Base-by-base conservation (phyloP, 2,113 vertebrate species). In the Aldabrachelys gigantea region DNA sequence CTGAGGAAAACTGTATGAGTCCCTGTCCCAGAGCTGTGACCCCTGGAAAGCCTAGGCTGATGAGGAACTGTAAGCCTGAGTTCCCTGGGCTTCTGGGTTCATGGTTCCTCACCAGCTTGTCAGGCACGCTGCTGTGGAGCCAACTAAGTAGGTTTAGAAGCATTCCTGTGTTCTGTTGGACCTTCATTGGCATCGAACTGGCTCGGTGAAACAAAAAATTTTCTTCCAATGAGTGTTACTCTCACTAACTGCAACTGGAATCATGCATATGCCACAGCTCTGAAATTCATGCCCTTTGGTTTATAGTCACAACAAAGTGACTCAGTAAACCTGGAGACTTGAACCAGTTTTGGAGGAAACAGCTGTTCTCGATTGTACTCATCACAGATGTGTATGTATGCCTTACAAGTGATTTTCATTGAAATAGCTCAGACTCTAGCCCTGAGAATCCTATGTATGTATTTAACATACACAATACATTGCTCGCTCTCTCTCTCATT, bases 361-460 rank as follows among this genome's bases (percentile, higher is more conserved):
- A 89, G 85, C 78, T 92, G 82, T 69, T 96, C 92, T 72, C 81
- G 52, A 80, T 91, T 88, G 7, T 82, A 62, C 21, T 95, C 72
- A 86, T 49, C 54, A 69, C 31, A 94, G 47, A 47, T 25, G 16
- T 19, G 1, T 0, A 1, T 25, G 56, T 54, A n/a, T 3, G 52
- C 8, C 17, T 56, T 2, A 88, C 56, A 47, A 56, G 54, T 56
- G 54, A 56, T 56, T 59, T 24, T 29, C 85, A 85, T 31, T 78
- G 38, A 87, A 79, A 88, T 29, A 53, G 53, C 0, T 3, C 21
- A 24, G 41, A 50, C 47, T 81, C 9, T 10, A 79, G 50, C 10
- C 2, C 8, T 2, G 35, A 91, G 41, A 83, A 87, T 8, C 8
- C 50, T 80, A 29, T 16, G 35, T 7, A 47, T n/a, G 19, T 21